These are phyloP conservation scores for Allenopithecus nigroviridis DNA, from an alignment of 2,797 vertebrate species.

Conservation along the genomic window DNA sequence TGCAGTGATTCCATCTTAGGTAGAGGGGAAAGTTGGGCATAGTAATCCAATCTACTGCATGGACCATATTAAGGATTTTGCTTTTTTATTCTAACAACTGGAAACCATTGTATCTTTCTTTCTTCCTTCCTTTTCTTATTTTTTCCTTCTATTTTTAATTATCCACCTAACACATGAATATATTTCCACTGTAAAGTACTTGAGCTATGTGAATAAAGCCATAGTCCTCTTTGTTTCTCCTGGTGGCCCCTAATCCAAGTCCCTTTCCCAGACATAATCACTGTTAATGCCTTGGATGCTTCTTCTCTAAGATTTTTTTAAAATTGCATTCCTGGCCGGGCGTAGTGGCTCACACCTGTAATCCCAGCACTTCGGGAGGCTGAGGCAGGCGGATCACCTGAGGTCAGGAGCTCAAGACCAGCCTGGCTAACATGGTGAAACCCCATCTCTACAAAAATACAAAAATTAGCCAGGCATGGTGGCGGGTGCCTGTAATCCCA, in stretches of 20 bases:
- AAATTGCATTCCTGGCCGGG: background rate
- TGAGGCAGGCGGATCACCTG: background rate
- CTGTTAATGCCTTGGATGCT: background rate
- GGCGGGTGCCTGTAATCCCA: background rate
- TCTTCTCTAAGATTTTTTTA: background rate
- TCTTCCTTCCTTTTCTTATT: background rate
- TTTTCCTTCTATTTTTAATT: constrained; percentile 31
- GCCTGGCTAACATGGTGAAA: background rate
- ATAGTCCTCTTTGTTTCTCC: background rate
- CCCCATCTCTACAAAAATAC: background rate
- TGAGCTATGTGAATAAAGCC: background rate
- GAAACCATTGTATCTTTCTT: background rate
- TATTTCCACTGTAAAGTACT: background rate
- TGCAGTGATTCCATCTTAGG: background rate
- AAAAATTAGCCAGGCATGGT: background rate
- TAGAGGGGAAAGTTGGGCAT: background rate
- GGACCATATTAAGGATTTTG: background rate
- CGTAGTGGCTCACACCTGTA: background rate
- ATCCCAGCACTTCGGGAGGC: background rate
- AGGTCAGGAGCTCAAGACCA: background rate
- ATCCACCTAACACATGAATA: background rate
- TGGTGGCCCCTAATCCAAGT: background rate
- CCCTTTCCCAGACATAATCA: background rate
- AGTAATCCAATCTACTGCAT: background rate
- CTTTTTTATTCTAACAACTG: background rate